phyloP scores from a whole-genome alignment of 2,888 invertebrate species.

The Blastobasis adustella region DNA sequence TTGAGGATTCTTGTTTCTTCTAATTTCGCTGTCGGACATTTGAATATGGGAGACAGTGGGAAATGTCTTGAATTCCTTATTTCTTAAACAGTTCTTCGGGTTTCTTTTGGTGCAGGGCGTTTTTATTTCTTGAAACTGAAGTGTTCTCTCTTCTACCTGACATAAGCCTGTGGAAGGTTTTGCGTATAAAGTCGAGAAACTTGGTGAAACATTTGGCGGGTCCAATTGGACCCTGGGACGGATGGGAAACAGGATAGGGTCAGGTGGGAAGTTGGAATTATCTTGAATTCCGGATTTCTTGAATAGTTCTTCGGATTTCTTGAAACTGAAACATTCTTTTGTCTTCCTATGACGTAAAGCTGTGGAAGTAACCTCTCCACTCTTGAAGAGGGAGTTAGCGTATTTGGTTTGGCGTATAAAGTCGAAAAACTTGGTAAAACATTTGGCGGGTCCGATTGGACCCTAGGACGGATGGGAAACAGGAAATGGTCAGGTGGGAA shows the following conservation, averaged over 20 bases:
- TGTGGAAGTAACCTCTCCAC: constrained; percentile 19
- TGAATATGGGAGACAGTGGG: no score
- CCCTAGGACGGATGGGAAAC: constrained; percentile 41
- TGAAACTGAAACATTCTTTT: no score
- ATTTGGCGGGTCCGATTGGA: constrained; percentile 53
- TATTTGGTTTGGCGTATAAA: neutral
- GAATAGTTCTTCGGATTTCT: no score
- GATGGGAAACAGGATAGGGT: constrained; percentile 32
- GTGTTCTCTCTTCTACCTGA: constrained; percentile 2
- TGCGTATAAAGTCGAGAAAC: constrained; percentile 26
- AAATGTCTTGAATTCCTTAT: no score
- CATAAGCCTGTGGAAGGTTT: constrained; percentile 32
- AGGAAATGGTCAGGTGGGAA: constrained; percentile 1
- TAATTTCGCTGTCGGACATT: no score
- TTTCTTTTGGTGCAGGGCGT: no score
- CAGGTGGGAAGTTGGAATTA: constrained; percentile 16
- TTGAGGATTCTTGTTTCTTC: no score
- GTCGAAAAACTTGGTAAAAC: constrained; percentile 38
- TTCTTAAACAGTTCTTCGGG: no score
- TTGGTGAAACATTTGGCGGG: constrained; percentile 46
- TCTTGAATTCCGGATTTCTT: no score
- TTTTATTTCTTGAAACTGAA: no score
- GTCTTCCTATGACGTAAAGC: no score
- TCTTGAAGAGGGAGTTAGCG: constrained; percentile 26
- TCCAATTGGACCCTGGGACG: constrained; percentile 47